Evolutionary conservation across 2,888 invertebrate species (phyloP).

Genomic region (Drosophila rellima): DNA sequence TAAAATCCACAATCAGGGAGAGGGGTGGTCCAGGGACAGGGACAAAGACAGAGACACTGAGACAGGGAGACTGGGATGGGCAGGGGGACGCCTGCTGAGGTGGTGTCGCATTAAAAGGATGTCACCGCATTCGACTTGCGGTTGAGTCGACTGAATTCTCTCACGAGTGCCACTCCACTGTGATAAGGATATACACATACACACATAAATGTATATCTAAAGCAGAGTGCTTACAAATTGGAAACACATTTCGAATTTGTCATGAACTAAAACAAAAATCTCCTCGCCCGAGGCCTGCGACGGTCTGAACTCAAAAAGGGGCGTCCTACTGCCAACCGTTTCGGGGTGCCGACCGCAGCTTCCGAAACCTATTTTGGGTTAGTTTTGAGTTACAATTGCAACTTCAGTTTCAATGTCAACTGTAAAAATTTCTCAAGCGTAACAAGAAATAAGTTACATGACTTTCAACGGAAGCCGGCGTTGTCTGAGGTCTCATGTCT

Average conservation of each 20-base stretch:
- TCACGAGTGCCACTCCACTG: constrained; percentile 78
- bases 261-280: constrained; percentile 54
- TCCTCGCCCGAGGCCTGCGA: constrained; percentile 19
- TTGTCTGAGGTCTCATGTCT: constrained; percentile 28
- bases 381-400: constrained; percentile 75
- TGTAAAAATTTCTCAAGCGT: constrained; percentile 77
- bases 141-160: constrained; percentile 77
- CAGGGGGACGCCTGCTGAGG: constrained; percentile 72
- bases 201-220: neutral
- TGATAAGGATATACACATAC: constrained; percentile 68
- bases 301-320: constrained; percentile 48
- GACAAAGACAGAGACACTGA: constrained; percentile 1
- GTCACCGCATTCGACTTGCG: constrained; percentile 76
- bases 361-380: constrained; percentile 84
- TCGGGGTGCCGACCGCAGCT: constrained; percentile 82
- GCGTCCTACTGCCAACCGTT: constrained; percentile 33
- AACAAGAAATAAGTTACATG: constrained; percentile 81
- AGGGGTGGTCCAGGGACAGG: constrained; percentile 47
- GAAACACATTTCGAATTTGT: constrained; percentile 76
- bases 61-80: constrained; percentile 2
- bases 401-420: constrained; percentile 82
- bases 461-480: constrained; percentile 69
- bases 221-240: constrained; percentile 68
- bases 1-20: constrained; percentile 66
- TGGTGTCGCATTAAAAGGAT: constrained; percentile 80